Evolutionary conservation across 1,140 invertebrate species (phyloP).

Genomic region (Lasaia peninsularis): DNA sequence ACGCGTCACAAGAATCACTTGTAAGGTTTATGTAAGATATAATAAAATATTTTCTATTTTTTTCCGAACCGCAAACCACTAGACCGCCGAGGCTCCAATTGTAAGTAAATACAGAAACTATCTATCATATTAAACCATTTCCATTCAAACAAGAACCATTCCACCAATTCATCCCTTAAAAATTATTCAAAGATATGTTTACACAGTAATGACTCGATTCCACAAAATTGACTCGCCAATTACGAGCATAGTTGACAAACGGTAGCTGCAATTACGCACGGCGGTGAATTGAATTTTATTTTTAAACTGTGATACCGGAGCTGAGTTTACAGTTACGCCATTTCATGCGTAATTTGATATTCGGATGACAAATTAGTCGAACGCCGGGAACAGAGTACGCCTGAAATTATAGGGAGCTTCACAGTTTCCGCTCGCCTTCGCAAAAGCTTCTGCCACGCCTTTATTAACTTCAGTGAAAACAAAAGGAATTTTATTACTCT

Average conservation of each 20-base stretch:
- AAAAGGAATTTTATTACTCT: slow-evolving; percentile 7
- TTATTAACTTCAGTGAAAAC: slow-evolving; percentile 17
- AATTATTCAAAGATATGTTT: slow-evolving; percentile 13
- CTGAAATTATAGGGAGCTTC: slow-evolving; percentile 60
- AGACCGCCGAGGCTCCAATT: too few species aligned
- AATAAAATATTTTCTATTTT: too few species aligned
- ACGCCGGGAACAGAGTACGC: slow-evolving; percentile 37
- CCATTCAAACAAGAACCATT: too few species aligned
- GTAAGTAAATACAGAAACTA: too few species aligned
- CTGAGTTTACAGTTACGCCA: slow-evolving; percentile 62
- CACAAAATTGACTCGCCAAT: slow-evolving; percentile 56
- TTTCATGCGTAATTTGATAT: slow-evolving; percentile 74
- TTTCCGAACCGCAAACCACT: too few species aligned
- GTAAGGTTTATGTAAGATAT: too few species aligned
- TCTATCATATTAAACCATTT: too few species aligned
- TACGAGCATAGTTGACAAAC: slow-evolving; percentile 40
- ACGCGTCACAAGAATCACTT: too few species aligned
- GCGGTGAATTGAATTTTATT: slow-evolving; percentile 65
- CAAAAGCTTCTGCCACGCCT: slow-evolving; percentile 9
- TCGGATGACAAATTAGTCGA: slow-evolving; percentile 72
- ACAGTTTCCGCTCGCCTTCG: slow-evolving; percentile 6
- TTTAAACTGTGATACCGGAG: slow-evolving; percentile 55
- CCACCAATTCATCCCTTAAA: not conserved
- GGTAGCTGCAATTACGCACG: slow-evolving; percentile 49
- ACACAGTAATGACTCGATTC: slow-evolving; percentile 40